Conservation (phyloP, 2,888 invertebrate species). For the Heliconius ethilla region DNA sequence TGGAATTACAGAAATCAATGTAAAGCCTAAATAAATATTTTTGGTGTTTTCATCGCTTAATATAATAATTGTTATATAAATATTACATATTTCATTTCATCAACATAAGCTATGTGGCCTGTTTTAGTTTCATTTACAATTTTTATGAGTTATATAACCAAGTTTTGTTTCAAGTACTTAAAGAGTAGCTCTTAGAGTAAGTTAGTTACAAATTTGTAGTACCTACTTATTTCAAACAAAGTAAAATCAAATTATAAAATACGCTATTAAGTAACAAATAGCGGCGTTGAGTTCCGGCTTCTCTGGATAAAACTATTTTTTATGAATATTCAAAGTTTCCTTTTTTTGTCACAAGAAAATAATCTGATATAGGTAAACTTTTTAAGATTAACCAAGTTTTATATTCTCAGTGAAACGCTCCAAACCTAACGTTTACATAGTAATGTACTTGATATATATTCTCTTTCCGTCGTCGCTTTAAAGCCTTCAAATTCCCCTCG, state of each 20-base stretch:
- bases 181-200: constrained; percentile 1
- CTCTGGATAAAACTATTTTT: background rate
- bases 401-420: background rate
- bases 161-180: background rate
- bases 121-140: too few relatives aligned
- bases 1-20: background rate
- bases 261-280: background rate
- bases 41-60: background rate
- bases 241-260: background rate
- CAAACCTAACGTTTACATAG: constrained; percentile 19
- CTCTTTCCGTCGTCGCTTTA: constrained; percentile 28
- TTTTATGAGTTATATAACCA: background rate
- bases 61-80: background rate
- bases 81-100: background rate
- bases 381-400: background rate
- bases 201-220: constrained; percentile 8
- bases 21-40: background rate
- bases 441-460: constrained; percentile 31
- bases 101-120: background rate
- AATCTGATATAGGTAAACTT: too few relatives aligned
- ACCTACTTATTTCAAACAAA: background rate
- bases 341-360: too few relatives aligned
- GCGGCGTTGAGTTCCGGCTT: background rate
- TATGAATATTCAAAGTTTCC: too few relatives aligned
- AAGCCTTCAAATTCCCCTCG: constrained; percentile 28